Base-by-base conservation (phyloP, 2,797 vertebrate genomes). In the Amphiprion clarkii region DNA sequence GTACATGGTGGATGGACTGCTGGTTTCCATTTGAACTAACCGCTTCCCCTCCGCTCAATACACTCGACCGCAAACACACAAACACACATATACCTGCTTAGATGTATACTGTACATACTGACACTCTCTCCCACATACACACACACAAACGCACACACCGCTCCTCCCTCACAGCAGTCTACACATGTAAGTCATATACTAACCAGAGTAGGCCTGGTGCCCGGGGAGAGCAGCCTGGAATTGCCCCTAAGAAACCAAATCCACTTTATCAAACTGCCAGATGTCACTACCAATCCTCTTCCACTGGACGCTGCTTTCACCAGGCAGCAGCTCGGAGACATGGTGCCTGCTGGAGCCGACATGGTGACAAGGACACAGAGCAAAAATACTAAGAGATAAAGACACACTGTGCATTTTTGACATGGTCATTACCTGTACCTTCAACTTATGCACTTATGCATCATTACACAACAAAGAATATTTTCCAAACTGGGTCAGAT, bases 11-110 rank as follows among this genome's bases (percentile, higher is more conserved):
- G 71, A 83, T 83, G 81, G 71, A 95, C 95, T 96, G 95, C 97
- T 98, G 97, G 94, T 97, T 98, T 95, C 91, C 94, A 98, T 98
- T 98, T 98, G 95, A 94, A 94, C 94, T 93, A 93, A 95, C 90
- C 85, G 78, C 91, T 93, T 93, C 90, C 91, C 85, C 79, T 87
- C 71, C 9, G 77, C 85, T 86, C 83, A 77, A 70, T 67, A 66
- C 62, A 88, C 74, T 62, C 71, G 78, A 86, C 79, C 79, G 3
- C 84, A 79, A 78, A 75, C 59, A 67, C 67, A 69, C 68, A 80
- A 33, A 62, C 48, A 79, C 46, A 71, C 62, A 79, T 61, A 73
- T 81, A 82, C 87, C 76, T 84, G 79, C 70, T 80, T 74, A 67
- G 58, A 81, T 83, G 74, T 74, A 58, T 56, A 76, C 75, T 82